Conservation (phyloP, 1,140 invertebrate species). For the Cydia pomonella region DNA sequence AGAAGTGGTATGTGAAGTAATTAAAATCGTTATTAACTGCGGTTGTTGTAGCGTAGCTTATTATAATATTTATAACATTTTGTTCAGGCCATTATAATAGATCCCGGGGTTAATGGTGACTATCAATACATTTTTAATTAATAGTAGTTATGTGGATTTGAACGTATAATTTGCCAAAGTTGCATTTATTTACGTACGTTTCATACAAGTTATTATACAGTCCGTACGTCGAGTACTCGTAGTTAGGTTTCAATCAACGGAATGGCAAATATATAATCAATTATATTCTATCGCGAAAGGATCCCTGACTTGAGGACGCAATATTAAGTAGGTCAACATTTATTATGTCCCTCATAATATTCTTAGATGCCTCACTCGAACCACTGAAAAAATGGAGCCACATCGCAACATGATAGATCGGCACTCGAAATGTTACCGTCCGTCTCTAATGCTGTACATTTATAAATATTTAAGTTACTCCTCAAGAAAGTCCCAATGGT, state of each 20-base stretch:
- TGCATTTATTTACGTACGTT: too few species aligned
- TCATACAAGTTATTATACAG: too few species aligned
- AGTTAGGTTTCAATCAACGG: too few species aligned
- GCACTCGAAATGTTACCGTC: not conserved
- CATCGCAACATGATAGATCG: not conserved
- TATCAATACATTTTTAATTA: not conserved
- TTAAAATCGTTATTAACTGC: not conserved
- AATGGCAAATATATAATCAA: too few species aligned
- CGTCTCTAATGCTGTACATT: not conserved
- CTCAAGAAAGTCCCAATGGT: not conserved
- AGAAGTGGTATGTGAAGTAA: not conserved
- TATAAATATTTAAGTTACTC: conserved; percentile 3
- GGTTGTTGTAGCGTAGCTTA: not conserved
- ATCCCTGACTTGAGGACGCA: too few species aligned
- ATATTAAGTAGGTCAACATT: too few species aligned
- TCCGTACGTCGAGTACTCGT: too few species aligned
- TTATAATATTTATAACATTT: not conserved
- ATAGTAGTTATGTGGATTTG: not conserved
- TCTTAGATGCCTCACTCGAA: too few species aligned
- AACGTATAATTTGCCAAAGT: not conserved
- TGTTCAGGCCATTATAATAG: not conserved
- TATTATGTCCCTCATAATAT: too few species aligned
- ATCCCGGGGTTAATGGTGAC: not conserved
- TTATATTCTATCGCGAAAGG: too few species aligned
- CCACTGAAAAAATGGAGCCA: not conserved